Conservation (phyloP, 2,888 invertebrate species). For the Melanostoma mellinum region DNA sequence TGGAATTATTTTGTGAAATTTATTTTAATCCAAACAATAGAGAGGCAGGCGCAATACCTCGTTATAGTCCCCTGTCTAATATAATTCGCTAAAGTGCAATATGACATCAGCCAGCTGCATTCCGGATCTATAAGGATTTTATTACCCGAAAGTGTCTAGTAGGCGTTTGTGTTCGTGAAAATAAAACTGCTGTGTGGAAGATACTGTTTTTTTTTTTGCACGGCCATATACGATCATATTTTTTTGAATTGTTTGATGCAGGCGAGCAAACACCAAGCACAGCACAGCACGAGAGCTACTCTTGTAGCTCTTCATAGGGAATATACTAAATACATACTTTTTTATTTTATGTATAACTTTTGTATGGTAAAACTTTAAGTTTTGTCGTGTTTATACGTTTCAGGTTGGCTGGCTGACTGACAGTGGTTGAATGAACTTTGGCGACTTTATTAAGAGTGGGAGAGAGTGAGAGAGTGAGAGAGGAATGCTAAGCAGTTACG, state of each 20-base stretch:
- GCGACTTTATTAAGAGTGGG: neutral
- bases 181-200: constrained; percentile 14
- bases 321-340: constrained; percentile 36
- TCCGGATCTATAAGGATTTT: constrained; percentile 64
- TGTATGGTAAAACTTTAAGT: constrained; percentile 41
- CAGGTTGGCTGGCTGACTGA: constrained; percentile 8
- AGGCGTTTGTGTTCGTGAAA: constrained; percentile 42
- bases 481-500: constrained; percentile 45
- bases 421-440: constrained; percentile 58
- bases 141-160: constrained; percentile 50
- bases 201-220: constrained; percentile 24
- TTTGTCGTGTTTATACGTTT: constrained; percentile 44
- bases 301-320: constrained; percentile 31
- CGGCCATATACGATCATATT: neutral
- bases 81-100: constrained; percentile 40
- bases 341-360: constrained; percentile 16
- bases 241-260: constrained; percentile 37
- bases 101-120: constrained; percentile 61
- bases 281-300: constrained; percentile 11
- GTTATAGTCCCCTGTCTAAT: constrained; percentile 19
- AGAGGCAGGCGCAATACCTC: neutral
- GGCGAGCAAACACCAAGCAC: constrained; percentile 5
- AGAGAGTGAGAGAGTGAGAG: neutral
- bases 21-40: constrained; percentile 45
- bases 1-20: constrained; percentile 38